Conservation (phyloP, 2,888 invertebrate genomes). For the Oxyscelio sp. region DNA sequence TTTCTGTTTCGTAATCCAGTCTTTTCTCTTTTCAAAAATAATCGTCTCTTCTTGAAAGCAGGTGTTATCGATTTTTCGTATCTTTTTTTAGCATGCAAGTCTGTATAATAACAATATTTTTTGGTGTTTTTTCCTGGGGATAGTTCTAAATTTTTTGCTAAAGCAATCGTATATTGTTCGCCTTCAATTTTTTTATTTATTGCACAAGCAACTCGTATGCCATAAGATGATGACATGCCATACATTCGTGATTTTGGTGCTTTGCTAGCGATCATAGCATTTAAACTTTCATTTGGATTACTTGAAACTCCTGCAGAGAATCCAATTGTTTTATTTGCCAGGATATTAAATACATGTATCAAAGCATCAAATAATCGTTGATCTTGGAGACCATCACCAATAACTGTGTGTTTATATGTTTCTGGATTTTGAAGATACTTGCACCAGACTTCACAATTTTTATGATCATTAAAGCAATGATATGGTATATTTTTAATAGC, state of each 20-base stretch:
- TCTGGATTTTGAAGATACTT: not conserved
- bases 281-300: constrained; percentile 74
- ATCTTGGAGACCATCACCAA: not conserved
- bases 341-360: too few relatives aligned
- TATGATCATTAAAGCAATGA: constrained; percentile 51
- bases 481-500: constrained; percentile 55
- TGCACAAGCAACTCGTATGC: constrained; percentile 68
- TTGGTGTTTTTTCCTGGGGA: constrained; percentile 50
- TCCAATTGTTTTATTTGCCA: too few relatives aligned
- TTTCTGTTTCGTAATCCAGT: constrained; percentile 47
- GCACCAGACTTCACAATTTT: constrained; percentile 49
- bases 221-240: constrained; percentile 56
- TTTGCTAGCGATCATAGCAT: constrained; percentile 72
- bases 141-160: constrained; percentile 50
- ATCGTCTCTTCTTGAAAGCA: constrained; percentile 44
- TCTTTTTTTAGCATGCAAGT: too few relatives aligned
- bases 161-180: too few relatives aligned
- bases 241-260: constrained; percentile 66
- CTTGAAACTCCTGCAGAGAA: too few relatives aligned
- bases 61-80: not conserved
- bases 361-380: not conserved
- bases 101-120: constrained; percentile 7
- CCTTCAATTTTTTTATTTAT: constrained; percentile 73
- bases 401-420: not conserved
- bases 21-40: constrained; percentile 40